These are phyloP conservation scores for Stenurella melanura DNA, from an alignment of 2,888 invertebrate genomes.

Conservation along the genomic window DNA sequence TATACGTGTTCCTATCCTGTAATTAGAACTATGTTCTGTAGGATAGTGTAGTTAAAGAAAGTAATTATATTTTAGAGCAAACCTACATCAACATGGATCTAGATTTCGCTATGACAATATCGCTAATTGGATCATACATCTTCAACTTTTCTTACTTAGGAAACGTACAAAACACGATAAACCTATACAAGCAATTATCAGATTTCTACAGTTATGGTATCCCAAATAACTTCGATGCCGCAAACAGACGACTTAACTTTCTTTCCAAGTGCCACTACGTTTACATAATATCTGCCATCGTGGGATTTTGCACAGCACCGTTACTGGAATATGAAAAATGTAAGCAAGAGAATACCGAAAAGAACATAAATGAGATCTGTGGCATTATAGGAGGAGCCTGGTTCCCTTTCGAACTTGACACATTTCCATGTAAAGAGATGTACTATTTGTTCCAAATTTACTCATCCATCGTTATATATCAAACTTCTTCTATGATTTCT, in stretches of 20 bases:
- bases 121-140: slow-evolving; percentile 27
- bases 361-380: slow-evolving; percentile 50
- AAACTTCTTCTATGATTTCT: slow-evolving; percentile 45
- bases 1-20: too few relatives aligned
- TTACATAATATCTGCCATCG: slow-evolving; percentile 17
- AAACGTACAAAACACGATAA: slow-evolving; percentile 19
- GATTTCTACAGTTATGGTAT: slow-evolving; percentile 48
- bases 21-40: too few relatives aligned
- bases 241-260: slow-evolving; percentile 44
- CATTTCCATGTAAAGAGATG: slow-evolving; percentile 44
- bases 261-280: slow-evolving; percentile 40
- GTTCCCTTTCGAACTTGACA: slow-evolving; percentile 48
- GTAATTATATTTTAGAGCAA: slow-evolving; percentile 38
- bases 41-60: too few relatives aligned
- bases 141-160: slow-evolving; percentile 33
- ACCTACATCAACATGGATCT: slow-evolving; percentile 43
- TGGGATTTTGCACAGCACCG: slow-evolving; percentile 10
- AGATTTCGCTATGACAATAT: slow-evolving; percentile 25
- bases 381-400: slow-evolving; percentile 48
- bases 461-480: slow-evolving; percentile 37
- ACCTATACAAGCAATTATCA: slow-evolving; percentile 29
- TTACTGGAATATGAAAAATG: slow-evolving; percentile 45
- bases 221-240: slow-evolving; percentile 42
- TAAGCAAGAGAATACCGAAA: slow-evolving; percentile 43
- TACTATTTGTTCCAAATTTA: slow-evolving; percentile 48